Evolutionary conservation across 2,113 vertebrate genomes (phyloP).

Genomic region (Struthio camelus): DNA sequence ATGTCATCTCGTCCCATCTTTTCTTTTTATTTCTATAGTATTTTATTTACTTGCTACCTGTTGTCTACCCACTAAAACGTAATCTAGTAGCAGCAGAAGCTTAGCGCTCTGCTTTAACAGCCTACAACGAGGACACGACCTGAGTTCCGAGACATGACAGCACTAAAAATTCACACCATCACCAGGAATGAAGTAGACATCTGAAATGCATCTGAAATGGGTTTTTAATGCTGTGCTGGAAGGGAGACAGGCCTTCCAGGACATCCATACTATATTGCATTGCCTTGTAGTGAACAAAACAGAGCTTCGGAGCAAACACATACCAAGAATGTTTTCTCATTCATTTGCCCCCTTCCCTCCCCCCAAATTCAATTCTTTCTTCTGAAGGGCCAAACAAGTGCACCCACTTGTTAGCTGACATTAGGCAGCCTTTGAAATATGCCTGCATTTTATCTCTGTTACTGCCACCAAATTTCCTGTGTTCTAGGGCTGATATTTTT

Average conservation of each 20-base stretch:
- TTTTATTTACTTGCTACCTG: not conserved
- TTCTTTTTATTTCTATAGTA: not conserved
- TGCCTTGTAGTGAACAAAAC: not conserved
- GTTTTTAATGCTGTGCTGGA: not conserved
- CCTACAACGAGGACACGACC: not conserved
- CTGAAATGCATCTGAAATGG: not conserved
- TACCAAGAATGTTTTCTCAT: not conserved
- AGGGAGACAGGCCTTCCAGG: not conserved
- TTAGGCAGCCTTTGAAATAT: not conserved
- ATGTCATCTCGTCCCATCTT: not conserved
- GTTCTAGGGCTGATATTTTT: not conserved
- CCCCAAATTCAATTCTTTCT: not conserved
- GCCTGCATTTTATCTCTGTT: not conserved
- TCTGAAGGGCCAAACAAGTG: not conserved
- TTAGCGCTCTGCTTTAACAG: not conserved
- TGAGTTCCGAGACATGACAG: not conserved
- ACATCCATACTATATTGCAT: not conserved
- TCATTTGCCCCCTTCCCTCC: not conserved
- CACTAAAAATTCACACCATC: not conserved
- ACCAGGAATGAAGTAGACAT: not conserved
- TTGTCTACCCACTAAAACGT: not conserved
- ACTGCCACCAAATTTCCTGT: not conserved
- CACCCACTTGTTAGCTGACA: not conserved
- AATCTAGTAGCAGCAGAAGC: not conserved
- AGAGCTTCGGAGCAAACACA: not conserved